Base-by-base conservation (phyloP, 2,797 vertebrate species). In the Odontamblyopus rebecca region DNA sequence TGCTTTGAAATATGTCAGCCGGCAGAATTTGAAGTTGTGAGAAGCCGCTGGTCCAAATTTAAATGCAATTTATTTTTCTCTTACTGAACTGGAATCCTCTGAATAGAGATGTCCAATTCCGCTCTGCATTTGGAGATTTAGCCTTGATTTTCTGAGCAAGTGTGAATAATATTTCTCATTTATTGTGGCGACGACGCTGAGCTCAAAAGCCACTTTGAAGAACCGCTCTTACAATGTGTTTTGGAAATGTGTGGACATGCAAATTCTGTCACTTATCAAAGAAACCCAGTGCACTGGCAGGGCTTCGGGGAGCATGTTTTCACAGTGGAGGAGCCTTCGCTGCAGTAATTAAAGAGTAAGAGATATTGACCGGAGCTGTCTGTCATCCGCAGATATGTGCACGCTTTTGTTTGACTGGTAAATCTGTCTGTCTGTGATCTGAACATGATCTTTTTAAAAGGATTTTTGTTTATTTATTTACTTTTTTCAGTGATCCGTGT, bases 361-460 rank as follows among this genome's bases (percentile, higher is more conserved):
- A 62, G 48, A 70, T 77, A 86, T 79, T 77, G 74, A 84, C 80
- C 68, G 75, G 59, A 54, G 69, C 72, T 68, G 50, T 70, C 69
- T 61, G 27, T 62, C 72, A 68, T 65, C 41, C 61, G 38, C 74
- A 73, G 63, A 75, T 71, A 69, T 73, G 56, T 32, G 38, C 63
- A 61, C 70, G 38, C 64, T 48, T 74, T 73, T 48, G 44, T 48
- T 48, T 48, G 44, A 13, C 13, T 48, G 44, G 44, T 4, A 48
- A 15, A 48, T 48, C 44, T 48, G 13, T 2, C 35, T 35, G 6
- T 35, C 35, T 7, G 15, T 48, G 12, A 15, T 4, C 44, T 15
- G 16, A 15, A 48, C 44, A 48, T 48, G 44, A 15, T 48, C 44
- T 38, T 38, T 38, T 38, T 35, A 35, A 44, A 0, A 48, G 15